phyloP scores from a whole-genome alignment of 2,113 vertebrate genomes.

The Aldabrachelys gigantea region DNA sequence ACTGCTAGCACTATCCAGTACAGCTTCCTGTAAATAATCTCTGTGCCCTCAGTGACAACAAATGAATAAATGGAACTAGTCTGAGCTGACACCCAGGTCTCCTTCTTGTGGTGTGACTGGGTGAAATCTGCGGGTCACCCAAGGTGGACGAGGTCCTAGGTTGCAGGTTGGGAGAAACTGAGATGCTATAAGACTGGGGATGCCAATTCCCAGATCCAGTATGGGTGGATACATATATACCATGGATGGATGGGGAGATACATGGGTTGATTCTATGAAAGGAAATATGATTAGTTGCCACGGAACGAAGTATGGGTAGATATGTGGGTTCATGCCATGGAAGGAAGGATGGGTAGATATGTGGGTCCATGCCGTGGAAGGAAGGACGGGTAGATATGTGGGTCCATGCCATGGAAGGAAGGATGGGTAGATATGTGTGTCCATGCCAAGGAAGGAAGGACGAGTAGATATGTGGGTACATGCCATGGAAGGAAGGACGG shows the following conservation, averaged over 20 bases:
- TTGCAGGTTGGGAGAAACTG: background rate
- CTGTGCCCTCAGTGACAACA: too few relatives aligned
- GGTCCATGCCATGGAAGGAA: background rate
- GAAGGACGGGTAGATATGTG: background rate
- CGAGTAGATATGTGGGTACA: background rate
- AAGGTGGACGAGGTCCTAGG: background rate
- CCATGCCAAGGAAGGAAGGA: background rate
- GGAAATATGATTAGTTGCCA: background rate
- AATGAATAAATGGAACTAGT: too few relatives aligned
- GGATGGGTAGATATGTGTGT: background rate
- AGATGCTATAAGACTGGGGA: background rate
- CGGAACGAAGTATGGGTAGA: background rate
- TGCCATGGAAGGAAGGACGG: background rate
- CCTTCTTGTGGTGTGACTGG: too few relatives aligned
- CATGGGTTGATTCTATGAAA: background rate
- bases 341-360: background rate
- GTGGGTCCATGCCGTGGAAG: background rate
- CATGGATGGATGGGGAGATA: background rate
- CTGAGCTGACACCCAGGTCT: too few relatives aligned
- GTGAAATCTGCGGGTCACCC: too few relatives aligned
- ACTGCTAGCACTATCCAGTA: background rate
- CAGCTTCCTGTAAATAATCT: background rate
- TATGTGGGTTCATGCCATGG: background rate
- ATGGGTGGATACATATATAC: background rate
- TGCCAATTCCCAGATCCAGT: background rate